phyloP scores from a whole-genome alignment of 2,113 vertebrate species.

The Holacanthus passer region DNA sequence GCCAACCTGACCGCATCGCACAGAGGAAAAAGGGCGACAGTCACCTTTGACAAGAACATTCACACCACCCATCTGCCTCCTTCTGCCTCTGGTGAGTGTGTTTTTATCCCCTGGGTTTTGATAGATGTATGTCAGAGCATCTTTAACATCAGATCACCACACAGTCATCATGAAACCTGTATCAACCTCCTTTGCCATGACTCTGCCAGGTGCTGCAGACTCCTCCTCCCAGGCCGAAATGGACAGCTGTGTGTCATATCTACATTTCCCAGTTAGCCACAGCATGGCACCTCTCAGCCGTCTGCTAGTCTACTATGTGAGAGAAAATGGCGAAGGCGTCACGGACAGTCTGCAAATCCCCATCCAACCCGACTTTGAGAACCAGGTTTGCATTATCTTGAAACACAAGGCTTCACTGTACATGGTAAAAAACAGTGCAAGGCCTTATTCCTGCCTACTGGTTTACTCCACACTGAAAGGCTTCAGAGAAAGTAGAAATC shows the following conservation, averaged over 20 bases:
- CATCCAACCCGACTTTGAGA: constrained; percentile 88
- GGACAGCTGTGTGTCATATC: constrained; percentile 86
- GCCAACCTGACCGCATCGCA: constrained; percentile 81
- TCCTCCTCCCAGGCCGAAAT: constrained; percentile 80
- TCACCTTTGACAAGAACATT: constrained; percentile 85
- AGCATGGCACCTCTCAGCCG: constrained; percentile 89
- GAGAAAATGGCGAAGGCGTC: constrained; percentile 92
- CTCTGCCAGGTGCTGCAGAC: constrained; percentile 67
- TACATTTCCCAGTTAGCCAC: constrained; percentile 84
- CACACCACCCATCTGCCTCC: constrained; percentile 78
- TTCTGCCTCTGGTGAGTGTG: constrained; percentile 76
- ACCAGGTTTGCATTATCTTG: constrained; percentile 83
- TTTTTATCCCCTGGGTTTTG: background rate
- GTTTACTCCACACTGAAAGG: background rate
- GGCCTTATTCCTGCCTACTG: background rate
- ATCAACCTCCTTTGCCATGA: background rate
- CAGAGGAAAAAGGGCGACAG: constrained; percentile 83
- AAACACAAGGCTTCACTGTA: background rate
- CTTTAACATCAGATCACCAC: background rate
- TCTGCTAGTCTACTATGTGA: constrained; percentile 90
- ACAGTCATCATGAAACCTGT: constrained; percentile 2
- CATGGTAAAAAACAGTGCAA: background rate
- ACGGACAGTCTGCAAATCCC: constrained; percentile 91
- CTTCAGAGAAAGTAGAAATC: constrained; percentile 13
- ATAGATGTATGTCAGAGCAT: no score